phyloP scores from a whole-genome alignment of 2,888 invertebrate genomes.

The Tetanocera ferruginea region DNA sequence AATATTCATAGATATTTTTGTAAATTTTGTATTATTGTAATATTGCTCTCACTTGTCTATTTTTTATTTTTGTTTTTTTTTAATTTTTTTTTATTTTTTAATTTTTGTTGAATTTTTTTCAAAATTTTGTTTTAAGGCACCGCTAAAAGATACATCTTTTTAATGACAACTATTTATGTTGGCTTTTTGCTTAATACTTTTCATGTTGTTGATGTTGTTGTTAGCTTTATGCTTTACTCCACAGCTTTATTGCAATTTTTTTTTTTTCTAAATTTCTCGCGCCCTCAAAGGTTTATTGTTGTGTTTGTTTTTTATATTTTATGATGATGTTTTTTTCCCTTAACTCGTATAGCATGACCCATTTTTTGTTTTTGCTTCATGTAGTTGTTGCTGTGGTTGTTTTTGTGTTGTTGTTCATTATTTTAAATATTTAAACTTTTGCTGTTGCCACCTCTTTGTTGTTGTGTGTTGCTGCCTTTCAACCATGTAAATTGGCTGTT shows the following conservation, averaged over 20 bases:
- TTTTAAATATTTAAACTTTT: neutral
- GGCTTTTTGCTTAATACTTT: too few relatives aligned
- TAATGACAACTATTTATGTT: too few relatives aligned
- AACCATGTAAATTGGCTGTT: neutral
- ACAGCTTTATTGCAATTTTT: too few relatives aligned
- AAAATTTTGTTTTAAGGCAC: neutral
- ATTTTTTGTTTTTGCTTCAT: neutral
- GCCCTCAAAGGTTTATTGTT: too few relatives aligned
- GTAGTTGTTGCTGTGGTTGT: neutral
- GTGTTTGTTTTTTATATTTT: neutral
- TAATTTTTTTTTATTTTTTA: neutral
- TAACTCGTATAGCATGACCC: neutral
- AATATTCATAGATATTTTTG: neutral
- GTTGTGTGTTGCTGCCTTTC: neutral
- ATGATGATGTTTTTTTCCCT: neutral
- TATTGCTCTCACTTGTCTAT: neutral
- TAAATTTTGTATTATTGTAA: neutral
- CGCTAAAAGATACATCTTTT: neutral
- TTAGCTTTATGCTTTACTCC: too few relatives aligned
- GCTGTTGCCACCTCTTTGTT: neutral
- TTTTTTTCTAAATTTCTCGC: too few relatives aligned
- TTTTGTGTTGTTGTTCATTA: neutral
- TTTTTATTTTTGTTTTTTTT: neutral
- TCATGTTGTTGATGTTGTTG: neutral
- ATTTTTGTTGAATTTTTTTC: neutral